Percentiles rank a stretch among this genome's conserved stretches.
These are phyloP conservation scores for Raphicerus campestris DNA, from an alignment of 2,113 vertebrate genomes.

Conservation along the genomic window DNA sequence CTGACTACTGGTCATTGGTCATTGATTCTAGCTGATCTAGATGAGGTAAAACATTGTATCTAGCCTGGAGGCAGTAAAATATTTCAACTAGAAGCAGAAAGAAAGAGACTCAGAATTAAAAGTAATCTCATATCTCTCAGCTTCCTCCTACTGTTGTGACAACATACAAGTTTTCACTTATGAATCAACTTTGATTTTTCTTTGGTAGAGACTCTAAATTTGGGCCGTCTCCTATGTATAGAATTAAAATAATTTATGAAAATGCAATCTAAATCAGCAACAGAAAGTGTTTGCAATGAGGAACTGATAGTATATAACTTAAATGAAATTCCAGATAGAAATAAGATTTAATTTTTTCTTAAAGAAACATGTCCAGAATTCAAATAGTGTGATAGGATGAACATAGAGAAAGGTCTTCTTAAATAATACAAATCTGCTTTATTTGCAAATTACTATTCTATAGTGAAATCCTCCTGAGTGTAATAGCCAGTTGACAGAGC, in stretches of 20 bases:
- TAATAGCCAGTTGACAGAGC: background rate
- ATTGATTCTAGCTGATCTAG: background rate
- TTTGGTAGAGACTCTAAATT: background rate
- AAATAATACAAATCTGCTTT: background rate
- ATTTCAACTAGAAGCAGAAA: background rate
- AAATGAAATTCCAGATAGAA: slow-evolving; percentile 1
- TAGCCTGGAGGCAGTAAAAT: background rate
- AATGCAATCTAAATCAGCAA: background rate
- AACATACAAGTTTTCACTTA: background rate
- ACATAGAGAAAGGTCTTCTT: background rate
- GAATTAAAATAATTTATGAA: slow-evolving; percentile 12
- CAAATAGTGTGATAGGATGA: background rate
- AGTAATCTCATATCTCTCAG: background rate
- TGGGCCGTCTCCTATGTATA: background rate
- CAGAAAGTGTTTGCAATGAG: background rate
- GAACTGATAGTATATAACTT: background rate
- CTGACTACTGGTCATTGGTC: background rate
- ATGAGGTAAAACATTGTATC: background rate
- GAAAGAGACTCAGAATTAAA: background rate
- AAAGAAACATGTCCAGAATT: background rate
- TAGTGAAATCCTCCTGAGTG: background rate
- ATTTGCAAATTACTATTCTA: background rate
- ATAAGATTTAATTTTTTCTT: background rate
- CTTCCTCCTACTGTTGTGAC: background rate
- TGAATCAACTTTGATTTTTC: background rate